Conservation (phyloP, 1,140 invertebrate genomes). For the Acromyrmex echinatior region DNA sequence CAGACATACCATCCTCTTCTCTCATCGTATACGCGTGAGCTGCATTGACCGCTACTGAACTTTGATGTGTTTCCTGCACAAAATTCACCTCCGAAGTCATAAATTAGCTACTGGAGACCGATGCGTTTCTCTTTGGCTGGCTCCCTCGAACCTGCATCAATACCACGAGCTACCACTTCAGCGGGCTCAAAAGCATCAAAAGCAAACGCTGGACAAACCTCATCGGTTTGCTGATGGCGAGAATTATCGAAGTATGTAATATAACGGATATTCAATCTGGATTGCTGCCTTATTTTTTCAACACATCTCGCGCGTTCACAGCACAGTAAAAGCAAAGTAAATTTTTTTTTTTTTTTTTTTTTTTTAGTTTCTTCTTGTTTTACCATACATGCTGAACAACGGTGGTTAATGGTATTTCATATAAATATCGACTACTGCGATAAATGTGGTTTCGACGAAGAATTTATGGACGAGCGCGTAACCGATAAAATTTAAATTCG, state of each 20-base stretch:
- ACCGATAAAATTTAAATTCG: slow-evolving; percentile 16
- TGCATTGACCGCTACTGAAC: slow-evolving; percentile 85
- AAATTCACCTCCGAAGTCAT: slow-evolving; percentile 85
- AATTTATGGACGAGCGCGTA: neutral
- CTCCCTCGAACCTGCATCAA: slow-evolving; percentile 72
- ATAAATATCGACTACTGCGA: neutral
- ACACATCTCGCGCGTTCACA: slow-evolving; percentile 1
- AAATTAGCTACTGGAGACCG: slow-evolving; percentile 83
- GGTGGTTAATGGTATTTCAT: neutral
- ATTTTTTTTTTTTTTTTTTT: neutral
- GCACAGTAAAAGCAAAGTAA: slow-evolving; percentile 8
- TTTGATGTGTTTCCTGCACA: slow-evolving; percentile 86
- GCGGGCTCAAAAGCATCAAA: slow-evolving; percentile 72
- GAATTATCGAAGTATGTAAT: slow-evolving; percentile 54
- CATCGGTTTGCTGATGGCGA: slow-evolving; percentile 47
- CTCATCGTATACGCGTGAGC: slow-evolving; percentile 64
- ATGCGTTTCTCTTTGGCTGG: slow-evolving; percentile 73
- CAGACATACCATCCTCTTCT: slow-evolving; percentile 38
- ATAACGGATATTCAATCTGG: slow-evolving; percentile 52
- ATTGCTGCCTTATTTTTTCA: slow-evolving; percentile 62
- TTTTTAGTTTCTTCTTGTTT: slow-evolving; percentile 5
- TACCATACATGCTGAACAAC: no score
- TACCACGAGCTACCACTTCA: slow-evolving; percentile 61
- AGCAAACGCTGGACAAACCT: slow-evolving; percentile 69
- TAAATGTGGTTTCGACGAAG: neutral